Evolutionary conservation across 1,140 invertebrate species (phyloP), one percentile per base, ranked within the genome.

Genomic region (Laodelphax striatellus): DNA sequence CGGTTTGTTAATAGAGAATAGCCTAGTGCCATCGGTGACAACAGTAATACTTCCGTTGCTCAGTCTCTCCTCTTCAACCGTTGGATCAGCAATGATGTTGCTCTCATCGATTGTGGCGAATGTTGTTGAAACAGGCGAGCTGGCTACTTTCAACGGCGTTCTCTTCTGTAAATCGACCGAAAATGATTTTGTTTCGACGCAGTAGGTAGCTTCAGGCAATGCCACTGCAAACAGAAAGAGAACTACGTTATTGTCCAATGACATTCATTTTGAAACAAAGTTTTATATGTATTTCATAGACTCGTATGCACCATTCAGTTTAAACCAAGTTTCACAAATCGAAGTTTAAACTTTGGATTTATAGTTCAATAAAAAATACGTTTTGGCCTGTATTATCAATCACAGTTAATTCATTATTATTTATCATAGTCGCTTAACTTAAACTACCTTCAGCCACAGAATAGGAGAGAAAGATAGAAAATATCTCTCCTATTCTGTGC

Each of bases 91-190:
- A 19, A 34, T 54, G 21, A 54, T 11, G 55, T 31, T 76, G 76
- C 72, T 85, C 82, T 84, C 75, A 63, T 86, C 81, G 75, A 87
- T 89, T 64, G 87, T 71, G 24, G 81, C 80, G 77, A 86, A 87
- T 50, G 86, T 87, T 54, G 81, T 82, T 21, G 83, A 79, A n/a
- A 86, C 76, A 50, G 86, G 83, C 44, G 79, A 69, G 58, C 73
- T 77, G 65, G 75, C 70, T 1, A 89, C 60, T 52, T 76, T 75
- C 58, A 90, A 68, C 22, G 71, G 70, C 63, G 67, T 79, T 71
- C 72, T 77, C 1, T 77, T 70, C 59, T 71, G 70, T 54, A 75
- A 67, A 73, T 82, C 73, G 46, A 83, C 77, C 61, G 75, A 73
- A 31, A 80, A 80, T 50, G 77, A 77, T 68, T 80, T 80, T 53